These are phyloP conservation scores for Agrypnia vestita DNA, from an alignment of 1,140 invertebrate species.

Conservation along the genomic window DNA sequence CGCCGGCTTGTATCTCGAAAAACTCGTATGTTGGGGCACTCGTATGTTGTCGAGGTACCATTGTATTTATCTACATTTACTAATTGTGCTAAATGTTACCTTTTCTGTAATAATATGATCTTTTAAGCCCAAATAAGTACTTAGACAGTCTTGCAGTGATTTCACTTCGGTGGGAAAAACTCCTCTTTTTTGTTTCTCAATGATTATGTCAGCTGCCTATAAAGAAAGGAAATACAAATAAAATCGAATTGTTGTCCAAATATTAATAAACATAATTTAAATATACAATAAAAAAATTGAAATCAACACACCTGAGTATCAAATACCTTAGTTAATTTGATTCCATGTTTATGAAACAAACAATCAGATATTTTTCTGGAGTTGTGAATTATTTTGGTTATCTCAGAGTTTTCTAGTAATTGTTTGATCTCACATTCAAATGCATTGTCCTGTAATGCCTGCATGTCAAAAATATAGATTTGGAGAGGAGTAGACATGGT, in stretches of 20 bases:
- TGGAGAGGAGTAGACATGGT: slow-evolving; percentile 68
- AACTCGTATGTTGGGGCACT: no score
- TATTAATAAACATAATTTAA: slow-evolving; percentile 1
- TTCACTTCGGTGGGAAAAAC: slow-evolving; percentile 65
- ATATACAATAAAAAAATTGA: slow-evolving; percentile 31
- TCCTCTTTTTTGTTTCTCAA: slow-evolving; percentile 69
- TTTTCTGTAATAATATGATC: slow-evolving; percentile 66
- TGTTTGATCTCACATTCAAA: slow-evolving; percentile 69
- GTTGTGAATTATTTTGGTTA: slow-evolving; percentile 72
- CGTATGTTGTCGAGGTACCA: no score
- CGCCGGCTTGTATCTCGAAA: no score
- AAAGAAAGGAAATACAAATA: slow-evolving; percentile 42
- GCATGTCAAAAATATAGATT: slow-evolving; percentile 72
- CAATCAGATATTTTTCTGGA: slow-evolving; percentile 71
- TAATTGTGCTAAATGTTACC: slow-evolving; percentile 58
- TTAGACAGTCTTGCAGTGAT: slow-evolving; percentile 67
- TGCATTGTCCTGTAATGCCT: slow-evolving; percentile 68
- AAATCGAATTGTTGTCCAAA: neutral
- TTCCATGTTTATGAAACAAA: slow-evolving; percentile 70
- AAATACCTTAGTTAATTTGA: slow-evolving; percentile 70
- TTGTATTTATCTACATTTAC: no score
- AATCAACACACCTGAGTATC: slow-evolving; percentile 69
- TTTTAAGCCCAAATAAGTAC: slow-evolving; percentile 67
- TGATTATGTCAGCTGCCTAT: slow-evolving; percentile 70
- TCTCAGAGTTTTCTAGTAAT: slow-evolving; percentile 67